Conservation (phyloP, 1,140 invertebrate species). For the Sweltsa coloradensis region DNA sequence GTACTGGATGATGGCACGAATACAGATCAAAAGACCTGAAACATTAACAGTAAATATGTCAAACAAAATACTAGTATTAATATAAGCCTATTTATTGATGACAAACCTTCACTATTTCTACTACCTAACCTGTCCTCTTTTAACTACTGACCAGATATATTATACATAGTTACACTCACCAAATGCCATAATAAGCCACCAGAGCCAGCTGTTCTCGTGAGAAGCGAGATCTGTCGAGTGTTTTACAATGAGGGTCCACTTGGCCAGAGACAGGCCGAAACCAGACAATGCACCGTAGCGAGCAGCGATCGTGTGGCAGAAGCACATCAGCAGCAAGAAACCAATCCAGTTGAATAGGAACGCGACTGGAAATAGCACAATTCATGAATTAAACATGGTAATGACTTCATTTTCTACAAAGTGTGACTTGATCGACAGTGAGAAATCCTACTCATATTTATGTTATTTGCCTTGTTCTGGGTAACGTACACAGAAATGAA, state of each 20-base stretch:
- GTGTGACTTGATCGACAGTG: background rate
- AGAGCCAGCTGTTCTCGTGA: constrained; percentile 76
- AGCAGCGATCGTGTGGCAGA: constrained; percentile 86
- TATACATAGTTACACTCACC: constrained; percentile 37
- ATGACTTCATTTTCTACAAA: constrained; percentile 2
- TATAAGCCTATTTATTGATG: background rate
- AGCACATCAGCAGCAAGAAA: constrained; percentile 80
- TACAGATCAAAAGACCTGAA: constrained; percentile 70
- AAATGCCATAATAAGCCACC: constrained; percentile 83
- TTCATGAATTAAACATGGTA: too few species aligned
- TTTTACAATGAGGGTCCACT: constrained; percentile 90
- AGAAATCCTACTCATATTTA: too few species aligned
- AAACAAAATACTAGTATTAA: constrained; percentile 4
- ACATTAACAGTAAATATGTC: constrained; percentile 9
- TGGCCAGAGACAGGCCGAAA: constrained; percentile 82
- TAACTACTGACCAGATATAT: background rate
- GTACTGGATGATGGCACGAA: constrained; percentile 79
- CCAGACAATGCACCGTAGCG: constrained; percentile 85
- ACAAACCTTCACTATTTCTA: too few species aligned
- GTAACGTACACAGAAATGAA: too few species aligned
- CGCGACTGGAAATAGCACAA: constrained; percentile 53
- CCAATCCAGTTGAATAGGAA: constrained; percentile 94
- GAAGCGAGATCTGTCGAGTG: constrained; percentile 74
- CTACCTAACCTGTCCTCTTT: too few species aligned
- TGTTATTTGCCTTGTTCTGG: too few species aligned